Base-by-base conservation (phyloP, 2,113 vertebrate species). In the Ia io region DNA sequence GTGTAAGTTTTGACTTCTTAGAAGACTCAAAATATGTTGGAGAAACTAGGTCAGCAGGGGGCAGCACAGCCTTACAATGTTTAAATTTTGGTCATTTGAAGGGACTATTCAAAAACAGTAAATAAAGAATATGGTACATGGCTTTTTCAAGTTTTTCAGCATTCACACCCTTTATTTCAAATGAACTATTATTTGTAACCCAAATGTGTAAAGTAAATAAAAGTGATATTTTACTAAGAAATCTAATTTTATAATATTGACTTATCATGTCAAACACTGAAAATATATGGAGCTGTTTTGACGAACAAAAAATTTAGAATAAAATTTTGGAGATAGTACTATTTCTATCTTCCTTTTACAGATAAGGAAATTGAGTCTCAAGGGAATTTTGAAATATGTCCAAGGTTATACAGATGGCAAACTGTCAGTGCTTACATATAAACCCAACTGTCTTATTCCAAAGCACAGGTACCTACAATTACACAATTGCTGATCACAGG, bases 41-140 rank as follows among this genome's bases (percentile, higher is more conserved):
- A 92, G 83, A 97, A 93, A 93, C 84, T 77, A 37, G 71, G 49
- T 92, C 96, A 83, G 95, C 90, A 97, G 97, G 91, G 96, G 96
- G 97, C 97, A 97, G 97, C 97, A 97, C 71, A 61, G 11, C 79
- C 95, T 96, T 76, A 93, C 37, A 61, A 12, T 92, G 67, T 88
- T 85, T 73, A 73, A 87, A 93, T 88, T 94, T n/a, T 93, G 96
- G 90, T 84, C 49, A 49, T 86, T 90, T 42, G 63, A 88, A 86
- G 86, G 91, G 96, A 86, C 90, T 82, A 28, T 82, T 96, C 17
- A 94, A 47, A 73, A 96, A 85, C 59, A 59, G 37, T 13, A 30
- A 40, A 30, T 35, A 30, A 65, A 88, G n/a, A 87, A 44, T 32
- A 3, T 32, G n/a, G 49, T 59, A 12, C 28, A 2, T 59, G 30